phyloP scores from a whole-genome alignment of 1,140 invertebrate species.

The Calycopis cecrops region DNA sequence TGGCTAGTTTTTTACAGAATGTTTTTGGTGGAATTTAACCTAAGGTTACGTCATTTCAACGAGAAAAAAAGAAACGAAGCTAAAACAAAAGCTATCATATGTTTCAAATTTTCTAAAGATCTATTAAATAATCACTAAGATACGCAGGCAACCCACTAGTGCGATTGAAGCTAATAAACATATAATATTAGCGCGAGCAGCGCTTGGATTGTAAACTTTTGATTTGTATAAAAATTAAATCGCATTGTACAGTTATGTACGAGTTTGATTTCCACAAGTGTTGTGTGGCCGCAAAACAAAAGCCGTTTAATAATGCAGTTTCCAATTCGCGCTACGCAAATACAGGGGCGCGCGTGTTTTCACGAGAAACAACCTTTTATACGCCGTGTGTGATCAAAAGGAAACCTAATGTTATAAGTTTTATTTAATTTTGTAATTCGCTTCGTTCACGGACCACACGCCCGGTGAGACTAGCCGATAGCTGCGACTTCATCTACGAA shows the following conservation, averaged over 20 bases:
- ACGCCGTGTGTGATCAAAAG: slow-evolving; percentile 12
- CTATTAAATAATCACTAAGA: too few relatives aligned
- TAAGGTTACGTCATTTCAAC: too few relatives aligned
- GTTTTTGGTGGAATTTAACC: too few relatives aligned
- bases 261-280: slow-evolving; percentile 55
- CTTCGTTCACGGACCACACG: not conserved
- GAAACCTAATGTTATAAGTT: not conserved
- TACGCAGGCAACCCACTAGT: too few relatives aligned
- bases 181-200: too few relatives aligned
- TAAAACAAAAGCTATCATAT: too few relatives aligned
- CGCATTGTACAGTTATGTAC: not conserved
- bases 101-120: too few relatives aligned
- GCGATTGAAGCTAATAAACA: too few relatives aligned
- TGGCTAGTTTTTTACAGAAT: too few relatives aligned
- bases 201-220: not conserved
- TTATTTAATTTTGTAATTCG: slow-evolving; percentile 4
- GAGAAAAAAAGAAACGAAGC: too few relatives aligned
- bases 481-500: too few relatives aligned
- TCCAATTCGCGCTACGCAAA: slow-evolving; percentile 74
- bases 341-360: slow-evolving; percentile 41
- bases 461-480: too few relatives aligned
- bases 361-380: slow-evolving; percentile 19
- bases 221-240: not conserved
- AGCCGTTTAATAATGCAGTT: slow-evolving; percentile 74
- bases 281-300: slow-evolving; percentile 72